Evolutionary conservation across 1,140 invertebrate species (phyloP), one percentile per base, ranked within the genome.

Genomic region (Zaprionus africanus): DNA sequence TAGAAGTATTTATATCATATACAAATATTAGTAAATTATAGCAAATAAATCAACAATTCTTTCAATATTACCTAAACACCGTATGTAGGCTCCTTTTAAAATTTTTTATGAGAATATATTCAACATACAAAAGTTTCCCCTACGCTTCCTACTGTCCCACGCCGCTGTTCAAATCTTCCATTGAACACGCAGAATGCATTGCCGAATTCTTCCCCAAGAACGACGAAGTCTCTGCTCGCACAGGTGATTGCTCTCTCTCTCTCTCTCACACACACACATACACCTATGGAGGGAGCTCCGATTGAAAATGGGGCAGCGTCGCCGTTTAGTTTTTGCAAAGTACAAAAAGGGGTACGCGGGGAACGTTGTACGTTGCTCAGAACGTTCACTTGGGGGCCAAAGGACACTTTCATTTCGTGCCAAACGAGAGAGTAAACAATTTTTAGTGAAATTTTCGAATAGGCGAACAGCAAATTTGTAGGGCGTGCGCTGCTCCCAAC

Each of bases 371-470:
- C 15, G 28, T 9, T 31, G 60, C 34, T 28, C 31, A 28, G 63
- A 24, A 46, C 58, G 53, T 57, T 60, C 49, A 56, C 49, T 43
- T 51, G 36, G 73, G 73, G 73, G 73, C 73, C 60, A 88, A 84
- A 87, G 84, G 84, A 90, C 82, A 91, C 90, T 91, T 91, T 92
- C 90, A 91, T 91, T 91, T 90, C 77, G 62, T 79, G 75, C 78
- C 78, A 78, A 79, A 74, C 81, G 85, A 90, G 91, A 92, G 91
- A 92, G 91, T 92, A 90, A 92, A 92, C 91, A 92, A 92, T 91
- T 92, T 92, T 92, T 92, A 92, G 91, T 91, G 91, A 92, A 92
- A 92, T 92, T 92, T 92, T 87, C 80, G 76, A 92, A 87, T 92
- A 92, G 91, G 91, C 86, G 91, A 92, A 91, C 91, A 92, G 87